Evolutionary conservation across 2,888 invertebrate genomes (phyloP).

Genomic region (Sinodicranocentrus sp.): DNA sequence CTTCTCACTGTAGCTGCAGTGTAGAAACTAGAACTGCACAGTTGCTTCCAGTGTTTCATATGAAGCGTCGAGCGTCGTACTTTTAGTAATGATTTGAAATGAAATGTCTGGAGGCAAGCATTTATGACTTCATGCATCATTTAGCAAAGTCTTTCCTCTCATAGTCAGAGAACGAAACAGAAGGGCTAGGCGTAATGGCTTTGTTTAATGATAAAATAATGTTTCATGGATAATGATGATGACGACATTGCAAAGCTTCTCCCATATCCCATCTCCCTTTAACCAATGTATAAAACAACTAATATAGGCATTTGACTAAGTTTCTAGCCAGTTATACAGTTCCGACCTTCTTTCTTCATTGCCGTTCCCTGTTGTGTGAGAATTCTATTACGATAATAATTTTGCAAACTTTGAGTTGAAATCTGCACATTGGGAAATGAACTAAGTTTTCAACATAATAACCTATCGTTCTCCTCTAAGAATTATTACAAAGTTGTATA

Average conservation of each 20-base stretch:
- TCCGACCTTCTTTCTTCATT: not conserved
- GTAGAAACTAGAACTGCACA: no score
- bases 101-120: not conserved
- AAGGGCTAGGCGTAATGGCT: not conserved
- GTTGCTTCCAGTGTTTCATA: no score
- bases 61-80: no score
- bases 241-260: not conserved
- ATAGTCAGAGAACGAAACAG: not conserved
- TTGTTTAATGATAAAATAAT: conserved; percentile 11
- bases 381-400: not conserved
- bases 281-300: conserved; percentile 3
- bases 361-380: not conserved
- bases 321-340: not conserved
- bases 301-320: no score
- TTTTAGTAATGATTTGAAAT: no score
- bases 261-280: no score
- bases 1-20: no score
- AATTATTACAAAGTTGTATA: no score
- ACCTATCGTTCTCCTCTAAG: no score
- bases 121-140: conserved; percentile 32
- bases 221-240: conserved; percentile 42
- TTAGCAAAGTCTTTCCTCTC: conserved; percentile 10
- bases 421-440: no score
- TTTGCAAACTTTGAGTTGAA: no score
- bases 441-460: no score